These are phyloP conservation scores for Brachynemurus nebulosus DNA, from an alignment of 2,888 invertebrate species.

Conservation along the genomic window DNA sequence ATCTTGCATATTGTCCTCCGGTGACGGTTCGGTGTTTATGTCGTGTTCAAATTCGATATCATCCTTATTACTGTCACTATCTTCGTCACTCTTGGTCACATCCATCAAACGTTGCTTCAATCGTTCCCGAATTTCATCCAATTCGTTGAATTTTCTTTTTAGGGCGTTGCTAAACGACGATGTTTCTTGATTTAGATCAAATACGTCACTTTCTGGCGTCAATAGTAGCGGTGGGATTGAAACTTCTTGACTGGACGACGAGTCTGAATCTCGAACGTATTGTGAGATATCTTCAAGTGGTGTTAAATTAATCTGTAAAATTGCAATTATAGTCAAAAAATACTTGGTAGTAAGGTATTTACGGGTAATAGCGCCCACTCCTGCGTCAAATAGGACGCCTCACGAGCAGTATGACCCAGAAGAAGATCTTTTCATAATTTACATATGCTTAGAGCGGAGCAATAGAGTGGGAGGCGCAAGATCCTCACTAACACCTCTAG, in stretches of 20 bases:
- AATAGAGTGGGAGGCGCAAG: too few relatives aligned
- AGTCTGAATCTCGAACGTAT: conserved; percentile 9
- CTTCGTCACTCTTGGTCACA: conserved; percentile 39
- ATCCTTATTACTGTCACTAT: conserved; percentile 25
- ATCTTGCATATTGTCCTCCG: conserved; percentile 28
- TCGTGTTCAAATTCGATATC: conserved; percentile 44
- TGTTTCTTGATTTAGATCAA: conserved; percentile 11
- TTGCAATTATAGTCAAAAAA: too few relatives aligned
- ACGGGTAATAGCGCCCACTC: too few relatives aligned
- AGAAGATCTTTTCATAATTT: too few relatives aligned
- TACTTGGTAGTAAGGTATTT: too few relatives aligned
- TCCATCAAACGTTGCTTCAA: conserved; percentile 39
- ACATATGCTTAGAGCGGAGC: too few relatives aligned
- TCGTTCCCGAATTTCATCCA: conserved; percentile 48
- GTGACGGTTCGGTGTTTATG: conserved; percentile 34
- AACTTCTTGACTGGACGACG: background rate
- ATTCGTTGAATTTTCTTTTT: conserved; percentile 45
- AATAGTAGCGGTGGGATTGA: background rate
- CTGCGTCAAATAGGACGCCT: too few relatives aligned
- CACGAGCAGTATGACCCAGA: too few relatives aligned
- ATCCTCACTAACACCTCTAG: too few relatives aligned
- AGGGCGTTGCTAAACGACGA: conserved; percentile 32
- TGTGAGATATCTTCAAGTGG: conserved; percentile 34
- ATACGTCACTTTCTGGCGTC: background rate
- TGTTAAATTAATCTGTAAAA: conserved; percentile 34